Percentiles rank a stretch among this genome's conserved stretches.
These are phyloP conservation scores for Pimpla rufipes DNA, from an alignment of 2,888 invertebrate species.

Conservation along the genomic window DNA sequence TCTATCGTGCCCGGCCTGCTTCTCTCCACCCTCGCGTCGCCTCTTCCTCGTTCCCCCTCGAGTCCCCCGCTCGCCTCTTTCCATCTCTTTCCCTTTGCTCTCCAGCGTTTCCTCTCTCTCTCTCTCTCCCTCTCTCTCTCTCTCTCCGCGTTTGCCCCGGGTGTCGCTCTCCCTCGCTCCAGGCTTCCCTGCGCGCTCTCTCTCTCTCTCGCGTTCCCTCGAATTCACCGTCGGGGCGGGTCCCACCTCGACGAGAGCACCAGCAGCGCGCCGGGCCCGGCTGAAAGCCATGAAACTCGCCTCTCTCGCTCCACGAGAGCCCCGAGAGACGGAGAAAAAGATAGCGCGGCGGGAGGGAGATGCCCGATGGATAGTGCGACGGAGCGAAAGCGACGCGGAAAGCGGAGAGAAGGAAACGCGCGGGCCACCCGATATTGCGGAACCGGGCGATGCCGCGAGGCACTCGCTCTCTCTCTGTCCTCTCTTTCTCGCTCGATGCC, in stretches of 20 bases:
- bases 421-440: constrained; percentile 36
- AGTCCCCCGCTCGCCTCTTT: constrained; percentile 49
- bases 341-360: constrained; percentile 28
- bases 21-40: constrained; percentile 40
- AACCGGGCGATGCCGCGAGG: constrained; percentile 44
- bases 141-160: constrained; percentile 14
- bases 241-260: constrained; percentile 40
- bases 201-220: constrained; percentile 55
- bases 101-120: constrained; percentile 43
- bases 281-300: constrained; percentile 61
- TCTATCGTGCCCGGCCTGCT: constrained; percentile 51
- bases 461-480: not conserved
- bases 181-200: constrained; percentile 54
- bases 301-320: constrained; percentile 33
- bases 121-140: constrained; percentile 3
- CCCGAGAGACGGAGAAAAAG: constrained; percentile 44
- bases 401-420: constrained; percentile 20
- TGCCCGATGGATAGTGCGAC: constrained; percentile 53
- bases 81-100: constrained; percentile 64
- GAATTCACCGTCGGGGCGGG: constrained; percentile 53
- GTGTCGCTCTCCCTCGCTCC: constrained; percentile 51
- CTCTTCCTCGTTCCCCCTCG: constrained; percentile 8
- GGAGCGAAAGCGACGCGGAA: constrained; percentile 51
- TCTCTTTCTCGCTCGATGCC: not conserved
- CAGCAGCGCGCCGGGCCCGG: constrained; percentile 28